Percentiles rank a stretch among this genome's conserved stretches.
Evolutionary conservation across 2,113 vertebrate genomes (phyloP).

Genomic region (Myotis davidii): DNA sequence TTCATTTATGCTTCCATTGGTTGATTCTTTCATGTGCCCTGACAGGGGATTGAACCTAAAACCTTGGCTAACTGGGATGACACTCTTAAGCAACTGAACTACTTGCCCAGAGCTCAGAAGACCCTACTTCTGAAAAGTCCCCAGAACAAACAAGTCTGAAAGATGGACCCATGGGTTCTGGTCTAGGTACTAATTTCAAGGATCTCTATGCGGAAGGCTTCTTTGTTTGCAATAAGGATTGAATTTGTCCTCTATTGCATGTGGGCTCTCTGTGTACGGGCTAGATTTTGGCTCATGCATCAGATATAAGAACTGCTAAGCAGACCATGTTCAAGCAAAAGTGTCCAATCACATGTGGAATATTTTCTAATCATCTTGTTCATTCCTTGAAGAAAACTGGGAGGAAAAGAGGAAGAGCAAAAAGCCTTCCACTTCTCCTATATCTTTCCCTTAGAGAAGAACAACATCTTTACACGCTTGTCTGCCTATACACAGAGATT

Average conservation of each 20-base stretch:
- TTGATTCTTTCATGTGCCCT: neutral
- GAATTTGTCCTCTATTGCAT: neutral
- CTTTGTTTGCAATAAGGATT: neutral
- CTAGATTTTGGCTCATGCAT: neutral
- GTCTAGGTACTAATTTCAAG: neutral
- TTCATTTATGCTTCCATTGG: neutral
- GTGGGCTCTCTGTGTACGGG: neutral
- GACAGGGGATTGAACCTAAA: neutral
- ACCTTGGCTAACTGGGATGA: neutral
- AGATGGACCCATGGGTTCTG: neutral
- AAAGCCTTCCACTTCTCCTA: neutral
- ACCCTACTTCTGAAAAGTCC: constrained; percentile 4
- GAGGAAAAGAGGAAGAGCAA: neutral
- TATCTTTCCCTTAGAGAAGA: neutral
- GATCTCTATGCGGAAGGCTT: neutral
- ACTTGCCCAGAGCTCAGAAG: neutral
- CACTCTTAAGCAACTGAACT: neutral
- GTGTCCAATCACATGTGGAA: neutral
- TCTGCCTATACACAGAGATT: neutral
- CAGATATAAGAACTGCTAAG: neutral
- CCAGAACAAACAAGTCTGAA: neutral
- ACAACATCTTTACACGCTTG: neutral
- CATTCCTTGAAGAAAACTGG: neutral
- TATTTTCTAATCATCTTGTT: neutral
- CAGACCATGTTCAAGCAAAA: neutral